Evolutionary conservation across 64 coral and sea anemone genomes (phyloP), one percentile per base, ranked within the genome.

Genomic region (Astreopora myriophthalma): DNA sequence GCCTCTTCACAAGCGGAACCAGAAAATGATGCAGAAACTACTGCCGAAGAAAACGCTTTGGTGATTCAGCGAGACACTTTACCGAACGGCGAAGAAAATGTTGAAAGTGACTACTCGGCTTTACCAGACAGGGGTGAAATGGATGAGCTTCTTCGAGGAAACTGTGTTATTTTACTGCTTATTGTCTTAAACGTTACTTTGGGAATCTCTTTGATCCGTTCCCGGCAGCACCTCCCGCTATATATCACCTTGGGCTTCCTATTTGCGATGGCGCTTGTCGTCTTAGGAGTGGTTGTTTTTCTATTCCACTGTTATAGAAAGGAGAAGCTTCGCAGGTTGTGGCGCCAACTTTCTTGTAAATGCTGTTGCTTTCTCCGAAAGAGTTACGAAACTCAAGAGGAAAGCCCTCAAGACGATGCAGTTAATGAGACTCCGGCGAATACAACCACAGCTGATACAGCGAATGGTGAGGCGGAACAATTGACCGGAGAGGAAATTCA

Each of bases 231-330:
- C n/a, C 36, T 33, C 26, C 55, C 49, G 38, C 63, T 90, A 6
- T 84, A 78, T 12, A 30, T 95, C 62, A 17, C 40, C 13, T 90
- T 99, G 26, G 93, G 80, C 27, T 99, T 87, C 42, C 60, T 80
- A 8, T 99, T 91, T 72, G 94, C 97, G 5, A 44, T 99, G 49
- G 76, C 81, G 42, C 93, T 91, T 61, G 48, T 96, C 8, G 8
- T 79, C 12, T 75, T 99, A 4, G 97, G 94, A 16, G 67, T 64
- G 39, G 44, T 90, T 14, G 84, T 96, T 52, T 99, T 99, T 62
- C n/a, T 93, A 9, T 99, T 96, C 71, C 84, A 96, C 48, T 99
- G 97, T 51, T 86, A 65, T 23, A 89, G 77, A 73, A 95, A 95
- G 22, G 13, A 73, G 19, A 75, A 86, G 39, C 74, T 88, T 48